Evolutionary conservation across 2,797 vertebrate genomes (phyloP), one percentile per base, ranked within the genome.

Genomic region (Propithecus deckenii): DNA sequence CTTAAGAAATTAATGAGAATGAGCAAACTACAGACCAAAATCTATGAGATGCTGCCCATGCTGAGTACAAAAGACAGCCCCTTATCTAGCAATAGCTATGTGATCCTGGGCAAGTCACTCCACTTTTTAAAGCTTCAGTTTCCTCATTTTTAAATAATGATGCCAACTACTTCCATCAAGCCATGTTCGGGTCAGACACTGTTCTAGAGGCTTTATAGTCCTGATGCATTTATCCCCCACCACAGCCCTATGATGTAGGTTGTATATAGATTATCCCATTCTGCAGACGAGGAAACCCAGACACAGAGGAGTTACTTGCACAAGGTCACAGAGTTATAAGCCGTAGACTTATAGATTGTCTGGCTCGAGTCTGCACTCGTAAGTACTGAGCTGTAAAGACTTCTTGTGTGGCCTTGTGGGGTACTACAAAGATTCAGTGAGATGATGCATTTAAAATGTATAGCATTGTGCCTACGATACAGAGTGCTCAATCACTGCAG

Each of bases 111-210:
- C 23, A 74, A 67, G 25, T 59, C 61, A 55, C 18, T 67, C 20
- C 5, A 50, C 17, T 80, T 85, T n/a, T 78, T 46, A 76, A 67
- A 83, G 35, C 17, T 59, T 81, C 14, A 1, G 23, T n/a, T 52
- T 75, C 25, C 20, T 83, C 7, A 57, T 69, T 81, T 88, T 52
- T 43, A 93, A 81, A 76, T 55, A 91, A 75, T 57, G 55, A 10
- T 11, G 35, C 32, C 59, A 71, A 7, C 65, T 69, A 55, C 18
- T 32, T 55, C 28, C 67, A 43, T 8, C 7, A 2, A 59, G 61
- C 22, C 63, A 57, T 72, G 43, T 59, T 32, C 15, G 10, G 35
- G 4, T 46, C 43, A 25, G 92, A 7, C 43, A 63, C 43, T 41
- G 11, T 79, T 67, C 20, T 72, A 25, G 61, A 32, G 22, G 9